A percentile compares a stretch with the other conserved stretches of the same genome.
Evolutionary conservation across 2,113 vertebrate genomes (phyloP).

Genomic region (Strigops habroptila): DNA sequence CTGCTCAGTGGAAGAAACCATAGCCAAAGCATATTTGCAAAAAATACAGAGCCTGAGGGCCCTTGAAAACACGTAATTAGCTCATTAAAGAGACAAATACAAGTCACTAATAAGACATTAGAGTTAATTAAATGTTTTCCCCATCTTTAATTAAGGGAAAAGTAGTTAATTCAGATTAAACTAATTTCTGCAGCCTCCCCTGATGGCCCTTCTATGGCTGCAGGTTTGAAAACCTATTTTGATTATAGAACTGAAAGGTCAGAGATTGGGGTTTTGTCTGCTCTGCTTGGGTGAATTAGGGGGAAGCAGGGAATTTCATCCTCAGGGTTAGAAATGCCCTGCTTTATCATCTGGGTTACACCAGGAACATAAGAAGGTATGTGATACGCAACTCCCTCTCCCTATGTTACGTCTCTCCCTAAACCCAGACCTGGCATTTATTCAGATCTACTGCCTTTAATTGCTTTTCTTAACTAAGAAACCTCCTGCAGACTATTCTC

Average conservation of each 20-base stretch:
- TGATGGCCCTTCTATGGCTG: neutral
- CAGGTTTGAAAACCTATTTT: neutral
- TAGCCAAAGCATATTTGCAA: constrained; percentile 4
- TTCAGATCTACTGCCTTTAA: neutral
- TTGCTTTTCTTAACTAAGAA: neutral
- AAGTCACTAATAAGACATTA: constrained; percentile 52
- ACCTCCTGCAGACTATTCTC: neutral
- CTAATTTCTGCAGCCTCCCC: constrained; percentile 4
- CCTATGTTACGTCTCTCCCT: neutral
- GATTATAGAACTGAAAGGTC: neutral
- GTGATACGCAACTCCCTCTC: neutral
- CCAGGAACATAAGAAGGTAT: neutral
- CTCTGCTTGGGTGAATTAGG: neutral
- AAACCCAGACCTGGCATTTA: neutral
- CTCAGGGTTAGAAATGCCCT: neutral
- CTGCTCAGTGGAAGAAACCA: neutral
- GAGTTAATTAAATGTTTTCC: constrained; percentile 59
- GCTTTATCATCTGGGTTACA: neutral
- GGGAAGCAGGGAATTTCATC: neutral
- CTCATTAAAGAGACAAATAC: constrained; percentile 47
- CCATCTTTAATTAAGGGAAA: constrained; percentile 49
- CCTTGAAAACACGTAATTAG: constrained; percentile 45
- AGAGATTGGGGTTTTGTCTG: neutral
- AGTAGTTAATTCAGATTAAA: constrained; percentile 2
- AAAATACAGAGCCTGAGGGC: neutral